Conservation (phyloP, 1,140 invertebrate species). For the Hycleus cichorii region DNA sequence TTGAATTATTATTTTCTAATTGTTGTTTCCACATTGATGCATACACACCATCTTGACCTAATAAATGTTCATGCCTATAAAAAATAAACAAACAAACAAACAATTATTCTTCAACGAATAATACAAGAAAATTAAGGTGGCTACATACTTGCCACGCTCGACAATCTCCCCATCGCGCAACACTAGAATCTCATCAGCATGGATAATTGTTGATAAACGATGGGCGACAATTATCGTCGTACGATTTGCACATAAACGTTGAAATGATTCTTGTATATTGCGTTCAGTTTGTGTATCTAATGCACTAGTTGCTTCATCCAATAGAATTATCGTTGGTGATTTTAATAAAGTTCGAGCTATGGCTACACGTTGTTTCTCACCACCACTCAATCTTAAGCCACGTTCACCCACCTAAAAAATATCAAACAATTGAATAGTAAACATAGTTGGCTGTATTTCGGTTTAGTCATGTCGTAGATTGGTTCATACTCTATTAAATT, state of each 20-base stretch:
- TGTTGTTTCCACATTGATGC: conserved; percentile 83
- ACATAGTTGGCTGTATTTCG: not conserved
- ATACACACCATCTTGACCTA: conserved; percentile 61
- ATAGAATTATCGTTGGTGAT: conserved; percentile 63
- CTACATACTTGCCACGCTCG: conserved; percentile 75
- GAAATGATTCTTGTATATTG: conserved; percentile 62
- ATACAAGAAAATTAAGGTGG: not conserved
- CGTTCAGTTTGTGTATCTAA: conserved; percentile 76
- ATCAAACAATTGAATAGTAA: not conserved
- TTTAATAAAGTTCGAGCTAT: conserved; percentile 87
- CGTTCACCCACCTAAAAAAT: conserved; percentile 67
- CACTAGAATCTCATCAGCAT: conserved; percentile 89
- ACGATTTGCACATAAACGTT: conserved; percentile 69
- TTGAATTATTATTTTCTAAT: conserved; percentile 47
- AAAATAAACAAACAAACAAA: conserved; percentile 25
- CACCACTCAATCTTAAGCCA: conserved; percentile 74
- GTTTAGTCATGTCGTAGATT: no score
- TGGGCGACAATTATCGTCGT: conserved; percentile 93
- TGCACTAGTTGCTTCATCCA: conserved; percentile 86
- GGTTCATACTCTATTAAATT: no score
- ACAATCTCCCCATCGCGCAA: conserved; percentile 82
- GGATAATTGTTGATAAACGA: conserved; percentile 84
- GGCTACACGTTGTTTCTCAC: conserved; percentile 89
- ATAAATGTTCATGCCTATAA: conserved; percentile 67
- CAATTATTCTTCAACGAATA: not conserved